Percentiles rank a stretch among this genome's conserved stretches.
phyloP scores from a whole-genome alignment of 2,797 vertebrate species.

The Cuculus canorus region DNA sequence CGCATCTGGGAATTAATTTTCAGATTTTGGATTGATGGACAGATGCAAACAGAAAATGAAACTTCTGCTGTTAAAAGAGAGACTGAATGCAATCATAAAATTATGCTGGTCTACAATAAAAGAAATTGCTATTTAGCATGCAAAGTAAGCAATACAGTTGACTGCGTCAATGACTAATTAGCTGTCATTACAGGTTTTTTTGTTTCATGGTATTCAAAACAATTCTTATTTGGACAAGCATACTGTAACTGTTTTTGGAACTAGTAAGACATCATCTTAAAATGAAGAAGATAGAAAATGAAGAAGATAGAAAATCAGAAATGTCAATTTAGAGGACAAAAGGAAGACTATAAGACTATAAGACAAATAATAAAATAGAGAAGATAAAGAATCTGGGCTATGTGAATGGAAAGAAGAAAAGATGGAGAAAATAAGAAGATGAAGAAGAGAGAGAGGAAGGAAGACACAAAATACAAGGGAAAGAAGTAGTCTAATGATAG shows the following conservation, averaged over 20 bases:
- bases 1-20: background rate
- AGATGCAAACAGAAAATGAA: conserved; percentile 18
- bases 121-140: conserved; percentile 20
- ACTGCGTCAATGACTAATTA: conserved; percentile 45
- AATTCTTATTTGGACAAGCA: background rate
- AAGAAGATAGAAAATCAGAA: background rate
- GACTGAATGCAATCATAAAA: background rate
- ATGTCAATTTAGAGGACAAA: background rate
- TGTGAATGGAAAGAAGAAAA: background rate
- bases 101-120: background rate
- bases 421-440: background rate
- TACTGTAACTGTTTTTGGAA: background rate
- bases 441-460: background rate
- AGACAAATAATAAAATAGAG: background rate
- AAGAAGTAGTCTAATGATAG: background rate
- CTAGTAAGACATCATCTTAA: background rate
- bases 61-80: conserved; percentile 16
- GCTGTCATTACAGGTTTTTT: background rate
- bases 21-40: background rate
- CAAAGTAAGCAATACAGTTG: background rate
- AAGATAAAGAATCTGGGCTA: background rate
- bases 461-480: background rate
- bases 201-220: conserved; percentile 25
- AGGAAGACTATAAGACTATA: background rate
- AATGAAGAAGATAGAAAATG: background rate